Evolutionary conservation across 2,113 vertebrate genomes (phyloP).

Genomic region (Carassius gibelio): DNA sequence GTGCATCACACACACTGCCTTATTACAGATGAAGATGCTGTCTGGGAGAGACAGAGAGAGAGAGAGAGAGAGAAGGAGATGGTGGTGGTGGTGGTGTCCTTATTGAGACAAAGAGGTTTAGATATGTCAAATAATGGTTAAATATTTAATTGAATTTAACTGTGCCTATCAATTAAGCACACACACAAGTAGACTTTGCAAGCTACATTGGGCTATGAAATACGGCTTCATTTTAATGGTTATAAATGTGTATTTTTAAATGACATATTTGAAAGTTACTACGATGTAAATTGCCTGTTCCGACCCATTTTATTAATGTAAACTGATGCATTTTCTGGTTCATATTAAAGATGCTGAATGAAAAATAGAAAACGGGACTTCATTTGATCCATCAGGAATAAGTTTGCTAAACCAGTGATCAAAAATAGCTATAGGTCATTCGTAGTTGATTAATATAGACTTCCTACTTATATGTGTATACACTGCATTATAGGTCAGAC

Average conservation of each 20-base stretch:
- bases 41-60: constrained; percentile 30
- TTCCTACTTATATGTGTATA: constrained; percentile 8
- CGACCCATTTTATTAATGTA: neutral
- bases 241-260: neutral
- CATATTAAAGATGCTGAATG: neutral
- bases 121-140: neutral
- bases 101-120: neutral
- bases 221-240: neutral
- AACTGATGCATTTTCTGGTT: neutral
- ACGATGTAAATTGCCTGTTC: neutral
- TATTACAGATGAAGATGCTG: constrained; percentile 50
- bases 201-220: neutral
- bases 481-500: constrained; percentile 3
- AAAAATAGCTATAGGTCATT: no score
- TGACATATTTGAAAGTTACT: neutral
- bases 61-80: neutral
- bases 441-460: no score
- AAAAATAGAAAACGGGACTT: neutral
- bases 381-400: neutral
- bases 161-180: neutral
- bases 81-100: neutral
- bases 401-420: no score
- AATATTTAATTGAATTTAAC: neutral
- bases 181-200: neutral
- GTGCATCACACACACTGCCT: constrained; percentile 40